Conservation (phyloP, 2,888 invertebrate species). For the Epinotia bilunana region DNA sequence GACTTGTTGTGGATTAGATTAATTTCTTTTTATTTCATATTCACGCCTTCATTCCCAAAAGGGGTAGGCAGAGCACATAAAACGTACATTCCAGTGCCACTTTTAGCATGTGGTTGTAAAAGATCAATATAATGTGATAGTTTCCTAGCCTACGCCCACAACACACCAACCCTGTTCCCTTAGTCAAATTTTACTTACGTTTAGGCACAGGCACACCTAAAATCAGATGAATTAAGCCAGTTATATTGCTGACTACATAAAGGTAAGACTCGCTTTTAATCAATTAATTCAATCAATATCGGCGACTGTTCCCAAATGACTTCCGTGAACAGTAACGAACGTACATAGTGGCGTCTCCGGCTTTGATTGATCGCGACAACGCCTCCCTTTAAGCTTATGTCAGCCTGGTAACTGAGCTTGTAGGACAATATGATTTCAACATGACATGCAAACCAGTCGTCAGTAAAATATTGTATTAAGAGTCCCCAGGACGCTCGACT, state of each 20-base stretch:
- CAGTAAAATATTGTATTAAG: no score
- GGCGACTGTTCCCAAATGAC: conserved; percentile 14
- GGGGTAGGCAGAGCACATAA: no score
- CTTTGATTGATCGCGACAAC: conserved; percentile 37
- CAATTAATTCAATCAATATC: conserved; percentile 13
- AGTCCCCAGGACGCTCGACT: no score
- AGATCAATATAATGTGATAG: no score
- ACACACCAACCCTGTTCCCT: no score
- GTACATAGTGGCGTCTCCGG: not conserved
- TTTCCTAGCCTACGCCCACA: no score
- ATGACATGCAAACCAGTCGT: not conserved
- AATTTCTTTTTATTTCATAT: no score
- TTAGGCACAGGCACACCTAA: not conserved
- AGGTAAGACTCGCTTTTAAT: conserved; percentile 26
- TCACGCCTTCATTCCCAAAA: no score
- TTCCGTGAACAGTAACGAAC: not conserved
- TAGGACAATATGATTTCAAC: not conserved
- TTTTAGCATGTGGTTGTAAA: no score
- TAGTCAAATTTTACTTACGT: not conserved
- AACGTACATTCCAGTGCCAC: no score
- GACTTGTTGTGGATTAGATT: no score
- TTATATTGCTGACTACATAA: not conserved
- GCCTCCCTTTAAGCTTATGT: conserved; percentile 14
- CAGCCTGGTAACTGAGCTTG: conserved; percentile 12
- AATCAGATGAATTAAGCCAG: not conserved